Base-by-base conservation (phyloP, 2,113 vertebrate species). In the Urocolius indicus region DNA sequence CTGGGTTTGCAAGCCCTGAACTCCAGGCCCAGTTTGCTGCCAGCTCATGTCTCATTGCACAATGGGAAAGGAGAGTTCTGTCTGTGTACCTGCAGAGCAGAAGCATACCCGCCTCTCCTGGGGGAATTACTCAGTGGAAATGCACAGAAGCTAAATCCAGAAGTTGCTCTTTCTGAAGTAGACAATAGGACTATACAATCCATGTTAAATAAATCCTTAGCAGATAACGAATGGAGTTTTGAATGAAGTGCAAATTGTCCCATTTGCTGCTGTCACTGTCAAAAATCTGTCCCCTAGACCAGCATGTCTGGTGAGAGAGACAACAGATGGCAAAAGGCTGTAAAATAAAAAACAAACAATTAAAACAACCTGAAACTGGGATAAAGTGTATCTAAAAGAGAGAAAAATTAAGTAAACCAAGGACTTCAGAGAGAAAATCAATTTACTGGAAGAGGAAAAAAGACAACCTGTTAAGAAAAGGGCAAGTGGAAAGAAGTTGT, bases 401-500 rank as follows among this genome's bases (percentile, higher is more conserved):
- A 51, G 7, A 81, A 48, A 81, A 89, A 62, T 0, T 0, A 11
- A 75, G 36, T 46, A 58, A 45, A 52, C 23, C 30, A 61, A 52
- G 61, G 32, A 71, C 43, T 83, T 87, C 17, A 51, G 62, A 77
- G 55, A 32, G 34, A 34, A 90, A 88, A 83, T 85, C 49, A 1
- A 18, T 59, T 77, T 46, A 59, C 46, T n/a, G 1, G 21, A 66
- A 72, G 7, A 81, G 49, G 30, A 61, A 61, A 89, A 96, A 76
- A 79, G 23, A 16, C 72, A 87, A 46, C 32, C 24, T 66, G 32
- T 90, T 85, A 73, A 86, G 72, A 86, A 88, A 90, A 95, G 78
- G 48, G 54, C 62, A 93, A 91, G 57, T 91, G 92, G 75, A 95
- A 95, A 91, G 63, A 74, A 92, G 62, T 61, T 90, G 61, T 76